Base-by-base conservation (phyloP, 2,113 vertebrate species). In the Tursiops truncatus region DNA sequence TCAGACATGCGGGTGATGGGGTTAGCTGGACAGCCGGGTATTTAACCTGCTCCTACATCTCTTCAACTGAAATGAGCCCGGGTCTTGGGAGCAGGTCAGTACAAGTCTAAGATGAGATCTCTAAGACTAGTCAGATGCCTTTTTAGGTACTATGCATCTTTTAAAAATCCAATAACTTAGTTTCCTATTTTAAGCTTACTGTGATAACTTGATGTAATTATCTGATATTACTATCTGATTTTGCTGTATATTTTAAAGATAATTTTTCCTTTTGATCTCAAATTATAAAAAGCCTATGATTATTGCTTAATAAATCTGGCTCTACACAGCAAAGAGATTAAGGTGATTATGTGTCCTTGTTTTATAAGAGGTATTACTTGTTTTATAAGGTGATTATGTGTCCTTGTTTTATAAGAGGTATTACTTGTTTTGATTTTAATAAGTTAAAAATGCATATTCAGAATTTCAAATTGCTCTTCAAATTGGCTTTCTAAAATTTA, bases 161-260 rank as follows among this genome's bases (percentile, higher is more conserved):
- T n/a, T 28, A 41, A 93, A 91, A 87, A 76, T 28, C 38, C n/a
- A 76, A 17, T 15, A 58, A 93, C 62, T 44, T 71, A 4, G 21
- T 77, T 97, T 83, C 56, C 65, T 87, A 87, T 60, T 96, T 84
- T 80, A 81, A 83, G 88, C 20, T 91, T 71, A 67, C 18, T 84
- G 17, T 62, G 50, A 58, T 67, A 87, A 95, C 68, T 81, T 93
- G 63, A 91, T 50, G 14, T 87, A 92, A 53, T 73, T 76, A 93
- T 14, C 33, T 91, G 60, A 58, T 23, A 82, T 41, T 65, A 50
- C 23, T 44, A 62, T 67, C 95, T 97, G 38, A 81, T 79, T 97
- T 92, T 89, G 41, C 31, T 17, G 6, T 80, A 10, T 56, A 58
- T 58, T 95, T 86, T 77, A 60, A 80, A 80, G 23, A 73, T 63